phyloP scores from a whole-genome alignment of 2,888 invertebrate genomes.

The Timandra comae region DNA sequence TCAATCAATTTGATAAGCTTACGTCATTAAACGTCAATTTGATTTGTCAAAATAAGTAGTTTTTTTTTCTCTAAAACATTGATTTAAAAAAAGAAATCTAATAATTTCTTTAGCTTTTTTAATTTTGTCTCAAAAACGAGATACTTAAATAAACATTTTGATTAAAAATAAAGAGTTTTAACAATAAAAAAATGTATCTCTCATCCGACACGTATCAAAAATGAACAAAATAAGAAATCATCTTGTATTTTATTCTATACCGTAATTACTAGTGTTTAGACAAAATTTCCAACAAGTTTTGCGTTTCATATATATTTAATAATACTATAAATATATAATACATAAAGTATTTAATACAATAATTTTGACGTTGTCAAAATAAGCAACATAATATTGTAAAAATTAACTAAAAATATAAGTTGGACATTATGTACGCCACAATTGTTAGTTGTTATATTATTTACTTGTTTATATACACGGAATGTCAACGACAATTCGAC shows the following conservation, averaged over 20 bases:
- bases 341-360: slow-evolving; percentile 31
- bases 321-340: slow-evolving; percentile 4
- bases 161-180: too few species aligned
- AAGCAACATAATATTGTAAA: slow-evolving; percentile 38
- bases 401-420: slow-evolving; percentile 27
- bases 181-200: slow-evolving; percentile 5
- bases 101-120: too few species aligned
- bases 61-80: too few species aligned
- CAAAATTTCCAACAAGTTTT: slow-evolving; percentile 44
- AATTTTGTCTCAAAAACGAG: too few species aligned
- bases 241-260: slow-evolving; percentile 28
- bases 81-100: too few species aligned
- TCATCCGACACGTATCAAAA: slow-evolving; percentile 10
- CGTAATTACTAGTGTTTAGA: slow-evolving; percentile 38
- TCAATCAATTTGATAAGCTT: too few species aligned
- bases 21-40: too few species aligned
- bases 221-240: neutral
- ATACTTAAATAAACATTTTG: too few species aligned
- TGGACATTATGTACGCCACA: slow-evolving; percentile 22
- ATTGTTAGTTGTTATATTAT: neutral
- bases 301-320: slow-evolving; percentile 34
- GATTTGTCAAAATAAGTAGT: too few species aligned
- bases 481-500: slow-evolving; percentile 16
- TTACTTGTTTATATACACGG: slow-evolving; percentile 5
- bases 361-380: slow-evolving; percentile 29